phyloP scores from a whole-genome alignment of 1,140 invertebrate species.

The Schlechtendalia chinensis region DNA sequence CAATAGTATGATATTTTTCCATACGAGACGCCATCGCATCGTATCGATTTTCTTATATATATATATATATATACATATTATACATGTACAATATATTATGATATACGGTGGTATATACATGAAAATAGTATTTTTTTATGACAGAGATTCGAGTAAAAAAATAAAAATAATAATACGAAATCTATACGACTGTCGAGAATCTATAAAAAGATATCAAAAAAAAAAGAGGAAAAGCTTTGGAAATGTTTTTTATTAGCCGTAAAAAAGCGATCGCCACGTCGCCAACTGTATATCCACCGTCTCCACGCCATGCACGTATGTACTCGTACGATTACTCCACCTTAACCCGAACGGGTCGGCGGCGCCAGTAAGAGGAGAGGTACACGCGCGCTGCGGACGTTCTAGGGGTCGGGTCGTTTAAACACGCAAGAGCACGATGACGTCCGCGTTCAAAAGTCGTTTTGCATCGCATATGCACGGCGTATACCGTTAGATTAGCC shows the following conservation, averaged over 20 bases:
- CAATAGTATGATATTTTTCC: background rate
- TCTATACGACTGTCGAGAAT: too few relatives aligned
- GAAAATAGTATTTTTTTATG: conserved; percentile 2
- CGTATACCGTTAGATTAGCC: background rate
- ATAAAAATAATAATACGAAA: background rate
- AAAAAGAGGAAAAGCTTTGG: background rate
- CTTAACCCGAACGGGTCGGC: too few relatives aligned
- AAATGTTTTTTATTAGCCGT: background rate
- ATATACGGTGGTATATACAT: background rate
- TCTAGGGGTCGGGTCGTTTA: background rate
- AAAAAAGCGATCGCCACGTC: conserved; percentile 15
- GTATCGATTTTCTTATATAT: conserved; percentile 1
- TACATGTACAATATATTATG: background rate
- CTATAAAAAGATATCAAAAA: too few relatives aligned
- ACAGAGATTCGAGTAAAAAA: background rate
- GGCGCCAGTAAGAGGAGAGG: background rate
- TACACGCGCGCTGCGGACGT: background rate
- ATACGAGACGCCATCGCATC: background rate
- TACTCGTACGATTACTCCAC: too few relatives aligned
- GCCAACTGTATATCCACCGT: too few relatives aligned
- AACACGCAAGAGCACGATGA: background rate
- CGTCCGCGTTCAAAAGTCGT: background rate
- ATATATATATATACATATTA: too few relatives aligned
- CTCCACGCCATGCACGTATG: background rate
- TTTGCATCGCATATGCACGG: background rate